phyloP scores from a whole-genome alignment of 2,888 invertebrate species.

The Watsonalla cultraria region DNA sequence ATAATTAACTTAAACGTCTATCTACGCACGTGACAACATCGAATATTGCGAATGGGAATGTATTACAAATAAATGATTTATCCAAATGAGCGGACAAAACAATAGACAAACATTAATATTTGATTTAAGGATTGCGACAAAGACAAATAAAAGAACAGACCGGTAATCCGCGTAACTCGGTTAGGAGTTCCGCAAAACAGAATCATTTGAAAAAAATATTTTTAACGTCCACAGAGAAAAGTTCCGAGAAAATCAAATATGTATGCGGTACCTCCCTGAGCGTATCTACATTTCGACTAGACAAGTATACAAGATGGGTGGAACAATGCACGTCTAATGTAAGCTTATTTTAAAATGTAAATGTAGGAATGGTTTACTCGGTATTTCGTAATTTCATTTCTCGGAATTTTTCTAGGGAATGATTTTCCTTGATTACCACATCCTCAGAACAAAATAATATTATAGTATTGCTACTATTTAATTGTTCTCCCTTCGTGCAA shows the following conservation, averaged over 20 bases:
- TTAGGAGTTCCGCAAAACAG: not conserved
- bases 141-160: not conserved
- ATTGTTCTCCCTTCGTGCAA: not conserved
- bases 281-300: not conserved
- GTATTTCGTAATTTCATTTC: not conserved
- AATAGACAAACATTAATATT: not conserved
- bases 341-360: not conserved
- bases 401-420: not conserved
- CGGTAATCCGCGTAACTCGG: not conserved
- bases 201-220: not conserved
- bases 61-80: constrained; percentile 13
- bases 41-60: constrained; percentile 18
- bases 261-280: not conserved
- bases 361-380: not conserved
- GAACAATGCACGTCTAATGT: not conserved
- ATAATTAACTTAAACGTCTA: constrained; percentile 29
- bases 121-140: not conserved
- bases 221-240: not conserved
- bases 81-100: constrained; percentile 10
- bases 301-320: not conserved
- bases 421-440: not conserved
- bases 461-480: not conserved
- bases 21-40: constrained; percentile 47
- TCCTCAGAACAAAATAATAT: not conserved
- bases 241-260: not conserved